Conservation (phyloP, 2,113 vertebrate genomes). For the Elephas maximus region DNA sequence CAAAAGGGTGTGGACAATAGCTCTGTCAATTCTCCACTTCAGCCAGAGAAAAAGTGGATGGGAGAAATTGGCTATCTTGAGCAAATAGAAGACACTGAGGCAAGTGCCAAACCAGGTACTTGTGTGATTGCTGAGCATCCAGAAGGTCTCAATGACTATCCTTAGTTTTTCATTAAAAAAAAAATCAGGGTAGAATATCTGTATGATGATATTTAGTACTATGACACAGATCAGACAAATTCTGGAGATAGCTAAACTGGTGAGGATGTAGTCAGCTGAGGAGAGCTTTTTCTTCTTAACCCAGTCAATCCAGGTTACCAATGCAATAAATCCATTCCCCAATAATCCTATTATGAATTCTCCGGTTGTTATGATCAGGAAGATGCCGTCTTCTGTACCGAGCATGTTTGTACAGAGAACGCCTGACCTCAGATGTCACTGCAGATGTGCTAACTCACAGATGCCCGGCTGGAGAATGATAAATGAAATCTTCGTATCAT, state of each 20-base stretch:
- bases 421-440: neutral
- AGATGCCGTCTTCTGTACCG: neutral
- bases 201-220: fast-evolving
- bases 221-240: neutral
- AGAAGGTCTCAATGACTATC: neutral
- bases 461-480: neutral
- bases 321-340: conserved; percentile 17
- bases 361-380: neutral
- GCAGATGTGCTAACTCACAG: neutral
- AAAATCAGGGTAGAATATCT: neutral
- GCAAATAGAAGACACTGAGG: conserved; percentile 15
- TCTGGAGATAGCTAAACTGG: conserved; percentile 29
- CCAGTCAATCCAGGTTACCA: conserved; percentile 25
- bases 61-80: conserved; percentile 42
- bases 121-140: neutral
- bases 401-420: conserved; percentile 1
- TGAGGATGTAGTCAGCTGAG: neutral
- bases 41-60: conserved; percentile 28
- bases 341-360: neutral
- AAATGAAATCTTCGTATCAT: neutral
- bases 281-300: conserved; percentile 34
- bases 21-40: neutral
- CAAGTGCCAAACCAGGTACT: neutral
- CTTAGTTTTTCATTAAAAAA: neutral
- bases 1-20: neutral